Percentiles rank a stretch among this genome's conserved stretches.
Evolutionary conservation across 2,113 vertebrate genomes (phyloP).

Genomic region (Patagioenas fasciata): DNA sequence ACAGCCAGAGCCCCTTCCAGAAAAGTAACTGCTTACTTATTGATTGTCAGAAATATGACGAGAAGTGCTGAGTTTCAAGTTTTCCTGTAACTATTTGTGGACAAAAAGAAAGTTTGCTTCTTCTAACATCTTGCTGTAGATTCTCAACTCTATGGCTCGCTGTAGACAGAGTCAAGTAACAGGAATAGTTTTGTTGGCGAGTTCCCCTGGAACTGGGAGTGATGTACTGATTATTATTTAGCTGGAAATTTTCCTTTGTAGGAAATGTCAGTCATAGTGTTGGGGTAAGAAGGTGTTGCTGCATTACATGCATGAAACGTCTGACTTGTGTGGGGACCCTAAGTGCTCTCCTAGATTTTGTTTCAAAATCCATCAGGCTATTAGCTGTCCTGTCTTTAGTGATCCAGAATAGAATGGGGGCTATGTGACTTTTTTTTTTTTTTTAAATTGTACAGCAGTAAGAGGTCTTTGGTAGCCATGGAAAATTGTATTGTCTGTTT

Average conservation of each 20-base stretch:
- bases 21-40: not conserved
- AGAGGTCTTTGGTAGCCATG: not conserved
- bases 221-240: not conserved
- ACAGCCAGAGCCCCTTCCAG: not conserved
- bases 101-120: not conserved
- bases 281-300: not conserved
- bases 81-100: not conserved
- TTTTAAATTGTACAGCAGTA: not conserved
- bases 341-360: not conserved
- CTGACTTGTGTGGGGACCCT: not conserved
- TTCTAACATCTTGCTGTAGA: not conserved
- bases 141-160: not conserved
- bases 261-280: not conserved
- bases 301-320: not conserved
- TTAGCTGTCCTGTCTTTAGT: not conserved
- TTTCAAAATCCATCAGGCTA: not conserved
- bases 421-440: not conserved
- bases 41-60: not conserved
- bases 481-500: not conserved
- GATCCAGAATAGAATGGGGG: not conserved
- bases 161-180: not conserved
- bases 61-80: not conserved
- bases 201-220: not conserved
- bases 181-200: not conserved
- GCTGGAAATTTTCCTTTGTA: not conserved